These are phyloP conservation scores for Periphyllus acericola DNA, from an alignment of 2,888 invertebrate species.

Conservation along the genomic window DNA sequence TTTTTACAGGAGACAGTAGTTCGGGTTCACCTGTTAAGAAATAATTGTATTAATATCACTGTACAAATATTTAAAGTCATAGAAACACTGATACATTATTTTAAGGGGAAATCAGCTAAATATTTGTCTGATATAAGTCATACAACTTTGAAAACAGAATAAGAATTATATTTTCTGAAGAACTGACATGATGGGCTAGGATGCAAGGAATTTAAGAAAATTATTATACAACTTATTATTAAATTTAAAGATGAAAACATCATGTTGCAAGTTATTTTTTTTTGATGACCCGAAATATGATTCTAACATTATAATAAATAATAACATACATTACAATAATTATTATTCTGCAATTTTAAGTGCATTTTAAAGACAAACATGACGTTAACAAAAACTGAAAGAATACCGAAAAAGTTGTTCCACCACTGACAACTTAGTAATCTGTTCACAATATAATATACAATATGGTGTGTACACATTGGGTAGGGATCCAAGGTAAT, in stretches of 20 bases:
- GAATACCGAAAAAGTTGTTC: not conserved
- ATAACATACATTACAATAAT: too few relatives aligned
- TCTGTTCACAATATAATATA: not conserved
- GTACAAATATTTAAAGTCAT: not conserved
- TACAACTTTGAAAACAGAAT: not conserved
- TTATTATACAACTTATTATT: too few relatives aligned
- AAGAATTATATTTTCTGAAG: not conserved
- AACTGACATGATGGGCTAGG: not conserved
- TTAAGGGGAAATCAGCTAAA: not conserved
- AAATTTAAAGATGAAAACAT: too few relatives aligned
- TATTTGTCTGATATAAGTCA: not conserved
- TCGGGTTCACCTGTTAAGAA: conserved; percentile 23
- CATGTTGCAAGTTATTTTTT: too few relatives aligned
- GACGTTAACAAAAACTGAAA: not conserved
- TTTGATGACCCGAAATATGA: too few relatives aligned
- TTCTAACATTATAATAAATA: too few relatives aligned
- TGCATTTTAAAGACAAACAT: too few relatives aligned
- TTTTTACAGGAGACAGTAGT: conserved; percentile 58
- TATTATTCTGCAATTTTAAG: too few relatives aligned
- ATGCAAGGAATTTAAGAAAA: too few relatives aligned
- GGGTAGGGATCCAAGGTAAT: not conserved
- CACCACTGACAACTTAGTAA: not conserved
- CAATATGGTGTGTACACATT: not conserved
- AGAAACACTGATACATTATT: not conserved
- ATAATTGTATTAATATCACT: not conserved